phyloP scores from a whole-genome alignment of 2,888 invertebrate species.

The Clanis bilineata region DNA sequence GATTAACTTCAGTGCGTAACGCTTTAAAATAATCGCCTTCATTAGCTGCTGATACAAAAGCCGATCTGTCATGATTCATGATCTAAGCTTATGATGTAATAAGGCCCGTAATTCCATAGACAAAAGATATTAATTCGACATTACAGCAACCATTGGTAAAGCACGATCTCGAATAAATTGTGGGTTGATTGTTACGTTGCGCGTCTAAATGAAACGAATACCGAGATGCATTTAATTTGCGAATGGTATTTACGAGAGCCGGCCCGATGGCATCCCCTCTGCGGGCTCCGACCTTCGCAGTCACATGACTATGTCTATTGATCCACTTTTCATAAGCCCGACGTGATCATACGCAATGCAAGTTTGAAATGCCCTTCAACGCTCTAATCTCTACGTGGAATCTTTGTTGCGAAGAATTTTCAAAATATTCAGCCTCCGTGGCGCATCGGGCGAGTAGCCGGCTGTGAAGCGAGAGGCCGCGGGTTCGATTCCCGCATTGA shows the following conservation, averaged over 20 bases:
- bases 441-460: too few species aligned
- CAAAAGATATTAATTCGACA: constrained; percentile 20
- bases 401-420: constrained; percentile 22
- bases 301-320: constrained; percentile 61
- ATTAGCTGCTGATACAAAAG: constrained; percentile 11
- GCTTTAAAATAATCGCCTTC: constrained; percentile 23
- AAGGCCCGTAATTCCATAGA: constrained; percentile 21
- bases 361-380: constrained; percentile 45
- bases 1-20: constrained; percentile 26
- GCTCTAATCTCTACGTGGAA: constrained; percentile 29
- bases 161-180: constrained; percentile 14
- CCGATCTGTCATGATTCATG: constrained; percentile 11
- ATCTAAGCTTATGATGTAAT: too few species aligned
- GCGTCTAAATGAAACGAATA: constrained; percentile 4
- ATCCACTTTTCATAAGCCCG: constrained; percentile 56
- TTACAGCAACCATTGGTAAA: constrained; percentile 19
- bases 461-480: too few species aligned
- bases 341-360: constrained; percentile 33
- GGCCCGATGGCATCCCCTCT: constrained; percentile 28
- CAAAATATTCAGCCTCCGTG: too few species aligned
- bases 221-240: constrained; percentile 30
- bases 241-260: constrained; percentile 35
- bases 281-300: constrained; percentile 49
- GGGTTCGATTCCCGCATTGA: too few species aligned
- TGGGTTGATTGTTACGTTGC: constrained; percentile 5